Conservation (phyloP, 2,888 invertebrate species). For the Meteorus colon region DNA sequence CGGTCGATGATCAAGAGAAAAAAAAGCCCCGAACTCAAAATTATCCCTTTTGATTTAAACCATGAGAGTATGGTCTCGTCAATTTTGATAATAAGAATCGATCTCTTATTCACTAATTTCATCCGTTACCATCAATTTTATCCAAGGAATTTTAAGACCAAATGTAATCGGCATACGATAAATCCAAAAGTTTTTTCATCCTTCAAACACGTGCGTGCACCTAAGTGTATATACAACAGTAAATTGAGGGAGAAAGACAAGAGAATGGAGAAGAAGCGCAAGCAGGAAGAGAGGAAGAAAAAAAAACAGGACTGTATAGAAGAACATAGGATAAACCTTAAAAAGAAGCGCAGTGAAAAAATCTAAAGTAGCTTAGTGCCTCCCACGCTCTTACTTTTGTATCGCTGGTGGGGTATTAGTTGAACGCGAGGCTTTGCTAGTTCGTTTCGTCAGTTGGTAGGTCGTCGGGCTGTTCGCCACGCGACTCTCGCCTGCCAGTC, state of each 20-base stretch:
- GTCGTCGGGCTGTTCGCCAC: conserved; percentile 61
- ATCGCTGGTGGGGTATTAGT: conserved; percentile 60
- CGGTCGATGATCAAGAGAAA: too few relatives aligned
- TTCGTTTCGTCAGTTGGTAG: conserved; percentile 55
- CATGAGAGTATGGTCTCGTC: too few relatives aligned
- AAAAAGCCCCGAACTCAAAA: too few relatives aligned
- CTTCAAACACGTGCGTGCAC: not conserved
- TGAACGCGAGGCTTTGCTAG: conserved; percentile 49
- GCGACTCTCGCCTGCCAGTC: conserved; percentile 59
- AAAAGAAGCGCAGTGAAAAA: conserved; percentile 47
- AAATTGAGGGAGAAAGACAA: not conserved
- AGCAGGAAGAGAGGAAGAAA: not conserved
- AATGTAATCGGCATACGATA: not conserved
- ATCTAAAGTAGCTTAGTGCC: conserved; percentile 64
- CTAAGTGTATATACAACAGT: not conserved
- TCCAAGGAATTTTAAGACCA: not conserved
- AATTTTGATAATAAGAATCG: too few relatives aligned
- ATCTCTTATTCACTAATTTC: too few relatives aligned
- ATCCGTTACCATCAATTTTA: not conserved
- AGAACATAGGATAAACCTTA: conserved; percentile 31
- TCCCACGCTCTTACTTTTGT: conserved; percentile 64
- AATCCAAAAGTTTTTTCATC: not conserved
- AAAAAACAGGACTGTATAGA: not conserved
- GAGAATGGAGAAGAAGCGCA: conserved; percentile 5
- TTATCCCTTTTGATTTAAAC: too few relatives aligned